Conservation (phyloP, 2,113 vertebrate species). For the Martes martes region DNA sequence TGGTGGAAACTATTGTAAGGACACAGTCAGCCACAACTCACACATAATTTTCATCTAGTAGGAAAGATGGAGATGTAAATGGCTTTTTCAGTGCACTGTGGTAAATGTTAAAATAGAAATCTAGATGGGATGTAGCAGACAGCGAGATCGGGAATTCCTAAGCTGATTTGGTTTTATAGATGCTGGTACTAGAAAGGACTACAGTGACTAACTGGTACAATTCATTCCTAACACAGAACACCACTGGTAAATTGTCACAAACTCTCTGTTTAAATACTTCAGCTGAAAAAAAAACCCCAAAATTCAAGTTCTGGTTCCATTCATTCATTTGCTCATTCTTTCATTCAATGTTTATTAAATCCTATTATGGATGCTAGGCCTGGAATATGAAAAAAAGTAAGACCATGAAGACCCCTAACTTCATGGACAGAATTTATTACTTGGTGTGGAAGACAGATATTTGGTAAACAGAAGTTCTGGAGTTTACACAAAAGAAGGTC, state of each 20-base stretch:
- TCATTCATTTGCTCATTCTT: neutral
- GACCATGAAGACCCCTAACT: neutral
- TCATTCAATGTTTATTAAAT: neutral
- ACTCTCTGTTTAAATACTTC: neutral
- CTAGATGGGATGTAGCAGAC: rapidly evolving
- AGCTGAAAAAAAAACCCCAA: neutral
- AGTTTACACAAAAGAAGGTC: neutral
- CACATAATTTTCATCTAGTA: neutral
- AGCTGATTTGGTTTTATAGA: neutral
- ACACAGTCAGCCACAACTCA: no score
- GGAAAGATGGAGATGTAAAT: neutral
- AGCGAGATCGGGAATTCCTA: neutral
- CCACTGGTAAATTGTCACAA: neutral
- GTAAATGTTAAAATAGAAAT: neutral
- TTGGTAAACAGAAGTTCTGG: neutral
- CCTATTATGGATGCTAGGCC: neutral
- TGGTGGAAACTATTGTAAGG: neutral
- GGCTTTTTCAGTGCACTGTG: neutral
- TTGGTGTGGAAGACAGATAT: neutral
- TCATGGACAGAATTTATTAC: neutral
- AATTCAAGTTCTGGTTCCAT: neutral
- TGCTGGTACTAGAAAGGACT: neutral
- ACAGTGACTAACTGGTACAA: no score
- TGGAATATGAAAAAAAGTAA: neutral
- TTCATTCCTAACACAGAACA: neutral